phyloP scores from a whole-genome alignment of 2,888 invertebrate species.

The Mystacides longicornis region DNA sequence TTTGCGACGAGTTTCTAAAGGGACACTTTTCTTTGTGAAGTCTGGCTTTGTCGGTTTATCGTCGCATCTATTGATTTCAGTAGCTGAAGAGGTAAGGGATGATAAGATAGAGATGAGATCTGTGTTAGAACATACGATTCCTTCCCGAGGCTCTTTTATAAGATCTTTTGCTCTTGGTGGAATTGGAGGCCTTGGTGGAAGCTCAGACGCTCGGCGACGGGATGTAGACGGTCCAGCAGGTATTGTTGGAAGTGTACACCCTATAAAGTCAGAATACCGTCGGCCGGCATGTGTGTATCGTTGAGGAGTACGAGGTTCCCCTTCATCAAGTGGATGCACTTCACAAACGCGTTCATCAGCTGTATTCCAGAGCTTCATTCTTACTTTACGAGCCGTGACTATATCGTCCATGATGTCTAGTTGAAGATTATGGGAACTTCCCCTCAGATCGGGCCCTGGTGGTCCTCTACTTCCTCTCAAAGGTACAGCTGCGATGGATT shows the following conservation, averaged over 20 bases:
- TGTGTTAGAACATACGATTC: conserved; percentile 74
- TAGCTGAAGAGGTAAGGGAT: conserved; percentile 72
- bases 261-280: conserved; percentile 68
- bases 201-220: conserved; percentile 65
- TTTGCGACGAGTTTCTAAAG: conserved; percentile 46
- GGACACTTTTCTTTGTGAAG: conserved; percentile 28
- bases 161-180: conserved; percentile 27
- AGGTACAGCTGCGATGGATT: conserved; percentile 75
- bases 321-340: conserved; percentile 71
- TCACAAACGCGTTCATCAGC: conserved; percentile 75
- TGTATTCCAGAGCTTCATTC: conserved; percentile 80
- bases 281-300: conserved; percentile 55
- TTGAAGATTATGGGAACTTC: conserved; percentile 76
- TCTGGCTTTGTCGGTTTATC: conserved; percentile 30
- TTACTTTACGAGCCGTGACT: conserved; percentile 71
- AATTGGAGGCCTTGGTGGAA: conserved; percentile 46
- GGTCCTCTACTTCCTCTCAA: conserved; percentile 50
- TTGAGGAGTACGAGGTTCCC: conserved; percentile 44
- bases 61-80: conserved; percentile 65
- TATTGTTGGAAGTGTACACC: conserved; percentile 53
- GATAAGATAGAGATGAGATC: conserved; percentile 73
- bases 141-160: conserved; percentile 36
- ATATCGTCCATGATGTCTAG: conserved; percentile 86
- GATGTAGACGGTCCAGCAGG: conserved; percentile 37
- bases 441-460: conserved; percentile 63